Percentiles rank a stretch among this genome's conserved stretches.
Evolutionary conservation across 2,797 vertebrate genomes (phyloP).

Genomic region (Tenualosa ilisha): DNA sequence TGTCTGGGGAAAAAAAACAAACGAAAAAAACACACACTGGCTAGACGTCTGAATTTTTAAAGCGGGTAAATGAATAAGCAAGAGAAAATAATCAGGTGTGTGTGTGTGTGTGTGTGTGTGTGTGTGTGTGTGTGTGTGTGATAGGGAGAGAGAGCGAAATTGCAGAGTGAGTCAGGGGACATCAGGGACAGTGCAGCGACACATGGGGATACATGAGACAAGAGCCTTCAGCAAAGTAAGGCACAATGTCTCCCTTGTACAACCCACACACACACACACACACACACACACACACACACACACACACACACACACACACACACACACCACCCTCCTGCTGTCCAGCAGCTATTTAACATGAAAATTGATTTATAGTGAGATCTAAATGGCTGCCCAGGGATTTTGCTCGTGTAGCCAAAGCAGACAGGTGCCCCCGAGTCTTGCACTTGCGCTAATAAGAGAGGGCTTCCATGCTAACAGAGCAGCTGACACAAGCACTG

Average conservation of each 20-base stretch:
- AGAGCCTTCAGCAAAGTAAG: slow-evolving; percentile 62
- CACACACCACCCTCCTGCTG: neutral
- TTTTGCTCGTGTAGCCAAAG: slow-evolving; percentile 40
- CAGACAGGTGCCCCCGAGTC: slow-evolving; percentile 71
- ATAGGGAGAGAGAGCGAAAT: slow-evolving; percentile 27
- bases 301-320: neutral
- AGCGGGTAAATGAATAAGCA: neutral
- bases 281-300: slow-evolving; percentile 31
- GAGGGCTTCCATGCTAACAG: slow-evolving; percentile 49
- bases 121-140: slow-evolving; percentile 30
- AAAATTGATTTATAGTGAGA: slow-evolving; percentile 77
- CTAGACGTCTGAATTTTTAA: neutral
- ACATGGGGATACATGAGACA: slow-evolving; percentile 37
- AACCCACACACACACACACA: slow-evolving; percentile 34
- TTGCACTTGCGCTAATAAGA: slow-evolving; percentile 51
- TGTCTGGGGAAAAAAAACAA: neutral
- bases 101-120: slow-evolving; percentile 17
- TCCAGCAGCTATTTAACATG: slow-evolving; percentile 50
- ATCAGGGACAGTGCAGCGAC: slow-evolving; percentile 34
- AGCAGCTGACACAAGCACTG: slow-evolving; percentile 17
- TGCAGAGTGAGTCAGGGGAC: slow-evolving; percentile 30
- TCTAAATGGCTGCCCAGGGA: slow-evolving; percentile 67
- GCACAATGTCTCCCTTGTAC: slow-evolving; percentile 61
- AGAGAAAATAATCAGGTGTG: neutral
- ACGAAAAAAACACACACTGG: neutral